These are phyloP conservation scores for Dendronephthya gigantea DNA, from an alignment of 64 coral and sea anemone species.

Conservation along the genomic window DNA sequence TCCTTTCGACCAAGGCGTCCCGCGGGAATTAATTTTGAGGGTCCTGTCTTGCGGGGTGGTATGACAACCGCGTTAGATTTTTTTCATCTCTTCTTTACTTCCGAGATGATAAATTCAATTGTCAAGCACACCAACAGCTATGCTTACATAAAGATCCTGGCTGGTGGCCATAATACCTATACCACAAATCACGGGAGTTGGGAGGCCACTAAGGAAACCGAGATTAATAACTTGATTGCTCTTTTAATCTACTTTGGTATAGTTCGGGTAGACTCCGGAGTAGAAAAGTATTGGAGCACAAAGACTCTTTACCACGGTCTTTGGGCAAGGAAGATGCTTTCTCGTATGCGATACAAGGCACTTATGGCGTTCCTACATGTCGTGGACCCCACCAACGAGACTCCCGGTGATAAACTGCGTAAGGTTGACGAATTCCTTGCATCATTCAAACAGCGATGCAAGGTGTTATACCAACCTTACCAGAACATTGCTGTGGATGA, in stretches of 20 bases:
- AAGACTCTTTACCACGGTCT: conserved; percentile 49
- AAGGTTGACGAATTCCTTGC: conserved; percentile 35
- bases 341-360: conserved; percentile 22
- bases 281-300: conserved; percentile 52
- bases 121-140: conserved; percentile 40
- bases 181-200: conserved; percentile 12
- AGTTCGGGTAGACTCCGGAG: conserved; percentile 20
- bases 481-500: conserved; percentile 55
- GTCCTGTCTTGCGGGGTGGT: background rate
- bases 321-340: conserved; percentile 39
- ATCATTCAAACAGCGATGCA: conserved; percentile 38
- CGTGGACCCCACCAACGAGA: conserved; percentile 32
- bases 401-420: conserved; percentile 24
- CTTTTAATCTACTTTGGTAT: conserved; percentile 41
- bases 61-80: conserved; percentile 21
- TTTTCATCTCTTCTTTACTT: conserved; percentile 30
- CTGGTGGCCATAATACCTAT: conserved; percentile 21
- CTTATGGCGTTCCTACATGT: conserved; percentile 49
- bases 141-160: conserved; percentile 15
- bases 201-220: conserved; percentile 26
- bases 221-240: conserved; percentile 32
- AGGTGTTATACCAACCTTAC: conserved; percentile 32
- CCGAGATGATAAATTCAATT: conserved; percentile 35
- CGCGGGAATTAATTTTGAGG: conserved; percentile 51
- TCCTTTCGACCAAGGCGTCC: conserved; percentile 34